Conservation (phyloP, 2,888 invertebrate genomes). For the Synergus umbraculus region DNA sequence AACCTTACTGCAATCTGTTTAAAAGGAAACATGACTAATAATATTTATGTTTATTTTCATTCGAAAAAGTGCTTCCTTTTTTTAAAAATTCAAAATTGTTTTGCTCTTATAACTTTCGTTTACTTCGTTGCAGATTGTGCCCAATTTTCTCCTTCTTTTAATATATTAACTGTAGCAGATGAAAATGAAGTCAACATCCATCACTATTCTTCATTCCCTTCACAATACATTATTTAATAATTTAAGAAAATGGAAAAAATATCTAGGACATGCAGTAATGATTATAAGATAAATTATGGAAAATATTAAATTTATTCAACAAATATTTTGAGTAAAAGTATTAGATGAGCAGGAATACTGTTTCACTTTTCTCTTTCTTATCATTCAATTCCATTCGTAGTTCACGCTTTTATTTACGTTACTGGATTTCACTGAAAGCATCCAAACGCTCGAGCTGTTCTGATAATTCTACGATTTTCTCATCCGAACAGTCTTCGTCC, state of each 20-base stretch:
- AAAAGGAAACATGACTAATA: too few species aligned
- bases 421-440: slow-evolving; percentile 4
- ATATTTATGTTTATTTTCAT: too few species aligned
- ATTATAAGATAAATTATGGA: background rate
- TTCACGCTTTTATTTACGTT: background rate
- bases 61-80: background rate
- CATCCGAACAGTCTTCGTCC: slow-evolving; percentile 26
- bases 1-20: too few species aligned
- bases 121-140: background rate
- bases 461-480: slow-evolving; percentile 28
- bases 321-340: background rate
- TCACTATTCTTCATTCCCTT: background rate
- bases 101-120: background rate
- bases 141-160: background rate
- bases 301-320: background rate
- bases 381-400: background rate
- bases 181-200: background rate
- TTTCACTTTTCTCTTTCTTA: background rate
- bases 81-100: background rate
- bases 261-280: background rate
- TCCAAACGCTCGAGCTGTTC: slow-evolving; percentile 27
- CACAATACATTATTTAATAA: background rate
- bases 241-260: background rate
- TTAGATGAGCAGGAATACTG: background rate
- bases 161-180: background rate